A percentile compares a stretch with the other conserved stretches of the same genome.
Conservation (phyloP, 2,888 invertebrate genomes). For the Drosophila demipolita region DNA sequence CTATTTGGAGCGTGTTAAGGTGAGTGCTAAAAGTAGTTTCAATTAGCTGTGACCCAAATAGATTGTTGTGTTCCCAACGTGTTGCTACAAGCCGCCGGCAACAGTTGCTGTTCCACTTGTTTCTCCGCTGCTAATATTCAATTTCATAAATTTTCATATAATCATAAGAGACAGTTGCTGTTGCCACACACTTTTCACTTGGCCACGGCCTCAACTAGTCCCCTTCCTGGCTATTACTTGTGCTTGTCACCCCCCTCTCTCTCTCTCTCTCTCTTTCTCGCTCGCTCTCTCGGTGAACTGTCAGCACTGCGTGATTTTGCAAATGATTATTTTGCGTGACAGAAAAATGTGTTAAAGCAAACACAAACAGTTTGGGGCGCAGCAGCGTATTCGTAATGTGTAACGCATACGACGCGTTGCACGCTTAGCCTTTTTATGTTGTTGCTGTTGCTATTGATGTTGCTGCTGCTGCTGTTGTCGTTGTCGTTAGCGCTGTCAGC, state of each 20-base stretch:
- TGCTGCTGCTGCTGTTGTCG: slow-evolving; percentile 41
- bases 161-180: slow-evolving; percentile 59
- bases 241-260: not conserved
- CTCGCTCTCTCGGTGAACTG: slow-evolving; percentile 35
- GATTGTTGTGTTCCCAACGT: slow-evolving; percentile 26
- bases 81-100: slow-evolving; percentile 3
- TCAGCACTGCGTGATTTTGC: slow-evolving; percentile 74
- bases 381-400: slow-evolving; percentile 60
- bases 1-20: slow-evolving; percentile 84
- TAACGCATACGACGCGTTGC: slow-evolving; percentile 77
- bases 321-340: slow-evolving; percentile 80
- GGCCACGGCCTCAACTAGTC: slow-evolving; percentile 5
- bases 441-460: slow-evolving; percentile 10
- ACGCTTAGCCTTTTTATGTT: slow-evolving; percentile 52
- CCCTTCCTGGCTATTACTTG: slow-evolving; percentile 17
- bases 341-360: slow-evolving; percentile 77
- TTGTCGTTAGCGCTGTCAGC: slow-evolving; percentile 64
- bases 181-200: slow-evolving; percentile 41
- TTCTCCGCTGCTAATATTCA: slow-evolving; percentile 46
- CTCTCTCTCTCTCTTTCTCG: not conserved
- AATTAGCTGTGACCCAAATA: slow-evolving; percentile 13
- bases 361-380: slow-evolving; percentile 37
- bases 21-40: slow-evolving; percentile 58
- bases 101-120: slow-evolving; percentile 42
- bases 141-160: slow-evolving; percentile 61